These are phyloP conservation scores for Lottia gigantea DNA, from an alignment of 2,888 invertebrate species.

Conservation along the genomic window DNA sequence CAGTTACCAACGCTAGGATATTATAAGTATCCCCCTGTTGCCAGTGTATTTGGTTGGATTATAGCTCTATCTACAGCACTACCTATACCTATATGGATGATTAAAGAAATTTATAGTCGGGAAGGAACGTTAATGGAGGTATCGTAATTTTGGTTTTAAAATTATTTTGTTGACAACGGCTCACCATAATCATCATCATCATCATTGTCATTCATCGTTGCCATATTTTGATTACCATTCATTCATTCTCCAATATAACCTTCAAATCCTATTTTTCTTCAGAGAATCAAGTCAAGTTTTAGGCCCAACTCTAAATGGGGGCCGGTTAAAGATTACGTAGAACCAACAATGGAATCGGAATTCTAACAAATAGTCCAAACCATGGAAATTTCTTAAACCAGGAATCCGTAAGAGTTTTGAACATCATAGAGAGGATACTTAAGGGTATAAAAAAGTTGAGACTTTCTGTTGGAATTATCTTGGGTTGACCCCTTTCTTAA, in stretches of 20 bases:
- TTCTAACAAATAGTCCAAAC: too few relatives aligned
- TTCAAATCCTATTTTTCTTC: background rate
- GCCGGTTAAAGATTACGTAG: background rate
- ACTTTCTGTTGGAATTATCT: too few relatives aligned
- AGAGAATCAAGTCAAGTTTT: background rate
- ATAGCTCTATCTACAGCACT: slow-evolving; percentile 52
- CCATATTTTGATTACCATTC: too few relatives aligned
- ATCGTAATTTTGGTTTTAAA: background rate
- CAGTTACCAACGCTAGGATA: slow-evolving; percentile 43
- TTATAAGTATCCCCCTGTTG: slow-evolving; percentile 55
- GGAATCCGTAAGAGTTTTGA: too few relatives aligned
- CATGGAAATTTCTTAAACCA: too few relatives aligned
- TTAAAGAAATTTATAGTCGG: slow-evolving; percentile 15
- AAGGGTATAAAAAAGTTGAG: too few relatives aligned
- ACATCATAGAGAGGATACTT: too few relatives aligned
- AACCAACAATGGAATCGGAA: too few relatives aligned
- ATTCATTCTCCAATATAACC: too few relatives aligned
- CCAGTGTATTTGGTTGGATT: slow-evolving; percentile 58
- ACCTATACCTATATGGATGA: slow-evolving; percentile 49
- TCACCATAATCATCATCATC: background rate
- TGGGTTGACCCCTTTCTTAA: too few relatives aligned
- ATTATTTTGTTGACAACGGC: background rate
- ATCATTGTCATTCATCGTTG: too few relatives aligned
- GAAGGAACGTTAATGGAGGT: background rate
- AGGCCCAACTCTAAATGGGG: background rate